Percentiles rank a stretch among this genome's conserved stretches.
Conservation (phyloP, 2,797 vertebrate species). For the Channallabes apus region DNA sequence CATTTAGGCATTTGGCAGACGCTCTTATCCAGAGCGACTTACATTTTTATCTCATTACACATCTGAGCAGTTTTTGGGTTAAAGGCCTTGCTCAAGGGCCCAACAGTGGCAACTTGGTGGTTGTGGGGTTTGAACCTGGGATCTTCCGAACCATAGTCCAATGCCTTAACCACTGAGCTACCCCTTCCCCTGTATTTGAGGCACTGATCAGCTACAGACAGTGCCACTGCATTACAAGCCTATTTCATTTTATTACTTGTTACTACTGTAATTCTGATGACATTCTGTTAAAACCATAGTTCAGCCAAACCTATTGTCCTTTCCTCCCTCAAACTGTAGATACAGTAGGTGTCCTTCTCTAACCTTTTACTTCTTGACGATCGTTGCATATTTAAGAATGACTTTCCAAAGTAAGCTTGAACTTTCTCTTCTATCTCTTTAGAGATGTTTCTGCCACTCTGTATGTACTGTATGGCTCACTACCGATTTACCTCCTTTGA, state of each 20-base stretch:
- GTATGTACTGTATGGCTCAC: constrained; percentile 55
- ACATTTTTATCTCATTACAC: too few species aligned
- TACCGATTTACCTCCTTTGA: constrained; percentile 51
- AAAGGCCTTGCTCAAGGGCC: too few species aligned
- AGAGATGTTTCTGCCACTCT: constrained; percentile 57
- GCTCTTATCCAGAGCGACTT: too few species aligned
- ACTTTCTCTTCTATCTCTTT: constrained; percentile 52
- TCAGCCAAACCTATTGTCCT: neutral
- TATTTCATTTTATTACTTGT: neutral
- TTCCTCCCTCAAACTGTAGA: neutral
- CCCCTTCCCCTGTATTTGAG: too few species aligned
- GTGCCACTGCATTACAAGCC: neutral
- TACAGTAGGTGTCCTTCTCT: constrained; percentile 17
- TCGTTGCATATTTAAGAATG: constrained; percentile 41
- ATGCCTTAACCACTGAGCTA: too few species aligned
- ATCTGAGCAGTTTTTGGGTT: too few species aligned
- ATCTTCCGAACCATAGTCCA: too few species aligned
- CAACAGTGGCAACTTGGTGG: too few species aligned
- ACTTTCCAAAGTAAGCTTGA: constrained; percentile 57
- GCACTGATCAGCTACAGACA: neutral
- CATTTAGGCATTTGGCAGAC: too few species aligned
- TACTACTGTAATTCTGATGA: neutral
- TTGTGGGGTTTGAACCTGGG: too few species aligned
- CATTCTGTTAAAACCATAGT: neutral
- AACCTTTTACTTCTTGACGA: constrained; percentile 7